phyloP scores from a whole-genome alignment of 92 coral and sea anemone genomes.

The Meandrina meandrites region DNA sequence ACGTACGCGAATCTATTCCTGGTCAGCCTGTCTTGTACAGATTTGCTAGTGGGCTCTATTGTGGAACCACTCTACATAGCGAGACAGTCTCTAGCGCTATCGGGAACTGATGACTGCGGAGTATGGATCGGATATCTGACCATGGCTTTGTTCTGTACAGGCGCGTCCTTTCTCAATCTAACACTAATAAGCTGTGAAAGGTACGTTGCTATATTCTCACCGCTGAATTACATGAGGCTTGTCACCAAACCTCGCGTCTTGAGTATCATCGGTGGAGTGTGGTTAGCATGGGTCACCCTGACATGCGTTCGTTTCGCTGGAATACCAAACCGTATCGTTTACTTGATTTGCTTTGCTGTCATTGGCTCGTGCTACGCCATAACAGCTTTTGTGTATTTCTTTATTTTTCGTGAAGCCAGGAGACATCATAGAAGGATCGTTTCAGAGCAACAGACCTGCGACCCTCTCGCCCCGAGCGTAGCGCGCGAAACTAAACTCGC shows the following conservation, averaged over 20 bases:
- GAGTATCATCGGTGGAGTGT: slow-evolving; percentile 14
- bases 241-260: slow-evolving; percentile 47
- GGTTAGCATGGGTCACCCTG: slow-evolving; percentile 45
- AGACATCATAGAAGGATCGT: slow-evolving; percentile 28
- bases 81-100: slow-evolving; percentile 30
- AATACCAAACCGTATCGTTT: slow-evolving; percentile 38
- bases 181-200: slow-evolving; percentile 47
- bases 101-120: slow-evolving; percentile 39
- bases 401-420: slow-evolving; percentile 51
- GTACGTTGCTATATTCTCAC: slow-evolving; percentile 46
- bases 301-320: slow-evolving; percentile 44
- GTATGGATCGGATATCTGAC: slow-evolving; percentile 51
- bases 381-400: slow-evolving; percentile 55
- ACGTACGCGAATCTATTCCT: slow-evolving; percentile 36
- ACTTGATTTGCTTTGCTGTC: slow-evolving; percentile 40
- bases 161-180: slow-evolving; percentile 50
- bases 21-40: slow-evolving; percentile 45
- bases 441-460: slow-evolving; percentile 31
- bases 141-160: slow-evolving; percentile 48
- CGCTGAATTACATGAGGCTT: slow-evolving; percentile 22
- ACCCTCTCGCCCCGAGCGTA: slow-evolving; percentile 10
- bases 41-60: slow-evolving; percentile 35
- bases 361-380: slow-evolving; percentile 38
- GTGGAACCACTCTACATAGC: slow-evolving; percentile 48
- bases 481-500: slow-evolving; percentile 43